Percentiles rank a stretch among this genome's conserved stretches.
These are phyloP conservation scores for Bicyclus anynana DNA, from an alignment of 1,140 invertebrate genomes.

Conservation along the genomic window DNA sequence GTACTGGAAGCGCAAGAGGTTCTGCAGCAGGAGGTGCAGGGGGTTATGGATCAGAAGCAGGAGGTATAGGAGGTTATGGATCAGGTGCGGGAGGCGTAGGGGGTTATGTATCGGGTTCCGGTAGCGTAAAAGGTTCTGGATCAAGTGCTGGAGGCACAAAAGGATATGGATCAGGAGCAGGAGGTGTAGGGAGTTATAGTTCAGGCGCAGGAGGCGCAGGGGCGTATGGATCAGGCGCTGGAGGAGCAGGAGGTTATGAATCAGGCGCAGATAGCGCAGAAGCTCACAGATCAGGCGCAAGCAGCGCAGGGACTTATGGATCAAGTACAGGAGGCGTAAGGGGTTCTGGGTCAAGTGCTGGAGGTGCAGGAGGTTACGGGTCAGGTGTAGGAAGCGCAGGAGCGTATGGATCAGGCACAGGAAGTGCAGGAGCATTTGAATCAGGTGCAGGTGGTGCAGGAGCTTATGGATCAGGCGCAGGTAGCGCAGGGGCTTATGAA, in stretches of 20 bases:
- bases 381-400: not conserved
- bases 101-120: too few relatives aligned
- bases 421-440: not conserved
- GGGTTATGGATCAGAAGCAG: too few relatives aligned
- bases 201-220: too few relatives aligned
- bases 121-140: too few relatives aligned
- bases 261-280: not conserved
- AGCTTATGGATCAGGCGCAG: not conserved
- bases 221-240: too few relatives aligned
- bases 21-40: too few relatives aligned
- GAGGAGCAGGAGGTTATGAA: too few relatives aligned
- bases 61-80: too few relatives aligned
- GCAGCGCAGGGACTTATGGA: not conserved
- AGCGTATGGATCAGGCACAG: not conserved
- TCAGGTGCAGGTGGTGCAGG: not conserved
- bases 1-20: not conserved
- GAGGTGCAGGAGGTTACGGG: not conserved
- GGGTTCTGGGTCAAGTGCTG: not conserved
- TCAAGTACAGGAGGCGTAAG: not conserved
- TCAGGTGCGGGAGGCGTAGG: too few relatives aligned
- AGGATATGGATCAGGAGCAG: too few relatives aligned
- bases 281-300: not conserved
- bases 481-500: not conserved
- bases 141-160: too few relatives aligned
- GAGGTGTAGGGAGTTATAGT: too few relatives aligned